phyloP scores from a whole-genome alignment of 2,888 invertebrate genomes.

The Alsophila aescularia region DNA sequence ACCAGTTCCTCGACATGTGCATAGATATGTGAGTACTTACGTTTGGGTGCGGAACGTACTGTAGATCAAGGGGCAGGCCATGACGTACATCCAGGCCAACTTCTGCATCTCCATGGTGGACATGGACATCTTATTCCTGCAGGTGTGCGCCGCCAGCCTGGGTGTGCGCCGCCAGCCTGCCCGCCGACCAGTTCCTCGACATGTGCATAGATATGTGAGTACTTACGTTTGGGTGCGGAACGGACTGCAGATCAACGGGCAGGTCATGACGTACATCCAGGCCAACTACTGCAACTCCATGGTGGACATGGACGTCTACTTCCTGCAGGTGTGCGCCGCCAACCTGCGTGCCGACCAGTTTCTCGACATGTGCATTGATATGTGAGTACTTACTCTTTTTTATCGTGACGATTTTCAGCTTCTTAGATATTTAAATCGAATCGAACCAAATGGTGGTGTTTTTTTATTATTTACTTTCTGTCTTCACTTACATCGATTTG shows the following conservation, averaged over 20 bases:
- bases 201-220: slow-evolving; percentile 94
- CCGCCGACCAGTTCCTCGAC: slow-evolving; percentile 92
- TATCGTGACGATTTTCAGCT: too few species aligned
- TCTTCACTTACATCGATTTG: too few species aligned
- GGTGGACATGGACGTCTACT: slow-evolving; percentile 98
- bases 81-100: slow-evolving; percentile 99
- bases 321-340: slow-evolving; percentile 97
- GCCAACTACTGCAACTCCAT: slow-evolving; percentile 99
- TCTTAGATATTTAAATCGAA: too few species aligned
- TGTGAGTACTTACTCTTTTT: slow-evolving; percentile 88
- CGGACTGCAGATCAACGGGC: slow-evolving; percentile 98
- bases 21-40: slow-evolving; percentile 91
- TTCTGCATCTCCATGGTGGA: slow-evolving; percentile 99
- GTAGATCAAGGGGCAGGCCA: slow-evolving; percentile 99
- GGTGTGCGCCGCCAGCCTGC: too few species aligned
- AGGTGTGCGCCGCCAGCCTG: slow-evolving; percentile 96
- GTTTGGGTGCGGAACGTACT: slow-evolving; percentile 98
- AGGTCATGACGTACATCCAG: slow-evolving; percentile 99
- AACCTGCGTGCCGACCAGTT: slow-evolving; percentile 94
- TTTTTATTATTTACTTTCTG: too few species aligned
- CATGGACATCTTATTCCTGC: slow-evolving; percentile 97
- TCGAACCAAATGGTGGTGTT: too few species aligned
- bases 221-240: slow-evolving; percentile 96
- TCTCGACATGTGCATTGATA: slow-evolving; percentile 93
- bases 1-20: slow-evolving; percentile 93